A percentile compares a stretch with the other conserved stretches of the same genome.
These are phyloP conservation scores for Coregonus sp. DNA, from an alignment of 2,797 vertebrate genomes.

Conservation along the genomic window DNA sequence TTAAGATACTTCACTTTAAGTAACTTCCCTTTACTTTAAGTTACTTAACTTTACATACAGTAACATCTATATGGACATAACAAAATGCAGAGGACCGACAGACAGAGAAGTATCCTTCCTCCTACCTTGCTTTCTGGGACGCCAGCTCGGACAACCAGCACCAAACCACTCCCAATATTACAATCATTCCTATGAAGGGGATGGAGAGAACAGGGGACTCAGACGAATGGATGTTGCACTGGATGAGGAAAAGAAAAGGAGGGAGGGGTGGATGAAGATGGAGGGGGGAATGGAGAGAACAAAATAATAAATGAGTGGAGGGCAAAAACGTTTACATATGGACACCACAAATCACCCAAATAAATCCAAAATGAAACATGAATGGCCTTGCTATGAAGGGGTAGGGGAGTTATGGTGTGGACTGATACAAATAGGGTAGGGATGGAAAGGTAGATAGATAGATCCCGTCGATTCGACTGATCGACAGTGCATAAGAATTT, in stretches of 20 bases:
- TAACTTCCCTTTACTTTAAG: background rate
- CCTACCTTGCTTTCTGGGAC: conserved; percentile 86
- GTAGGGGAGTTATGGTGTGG: conserved; percentile 25
- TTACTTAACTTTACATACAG: background rate
- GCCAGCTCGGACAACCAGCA: conserved; percentile 92
- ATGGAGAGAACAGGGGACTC: conserved; percentile 87
- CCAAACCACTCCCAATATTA: conserved; percentile 89
- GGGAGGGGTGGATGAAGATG: conserved; percentile 51
- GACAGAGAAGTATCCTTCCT: conserved; percentile 59
- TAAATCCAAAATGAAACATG: conserved; percentile 34
- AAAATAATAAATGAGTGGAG: conserved; percentile 52
- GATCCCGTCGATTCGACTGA: background rate
- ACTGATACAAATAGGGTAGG: conserved; percentile 42
- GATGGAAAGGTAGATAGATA: background rate
- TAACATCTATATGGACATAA: conserved; percentile 5
- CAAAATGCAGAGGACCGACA: conserved; percentile 42
- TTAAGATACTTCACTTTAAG: background rate
- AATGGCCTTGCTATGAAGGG: conserved; percentile 40
- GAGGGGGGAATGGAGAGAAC: conserved; percentile 20
- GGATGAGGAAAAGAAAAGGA: conserved; percentile 67
- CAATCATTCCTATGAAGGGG: conserved; percentile 91
- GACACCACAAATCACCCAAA: conserved; percentile 37
- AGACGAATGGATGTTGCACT: conserved; percentile 83
- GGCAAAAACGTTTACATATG: conserved; percentile 27
- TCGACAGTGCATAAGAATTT: too few species aligned